phyloP scores from a whole-genome alignment of 2,113 vertebrate genomes.

The Cacatua alba region DNA sequence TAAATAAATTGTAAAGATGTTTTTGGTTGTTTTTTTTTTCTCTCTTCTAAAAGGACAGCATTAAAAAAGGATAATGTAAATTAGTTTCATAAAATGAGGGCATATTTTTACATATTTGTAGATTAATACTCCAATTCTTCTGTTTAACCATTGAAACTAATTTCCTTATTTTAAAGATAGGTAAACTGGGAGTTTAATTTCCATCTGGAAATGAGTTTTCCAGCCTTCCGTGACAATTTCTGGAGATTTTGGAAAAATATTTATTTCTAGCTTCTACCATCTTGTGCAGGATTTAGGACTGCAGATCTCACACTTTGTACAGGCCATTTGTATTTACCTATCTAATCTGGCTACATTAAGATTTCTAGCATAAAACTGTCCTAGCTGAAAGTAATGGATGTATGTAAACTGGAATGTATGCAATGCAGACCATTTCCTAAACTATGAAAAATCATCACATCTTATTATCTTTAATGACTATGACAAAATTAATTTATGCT shows the following conservation, averaged over 20 bases:
- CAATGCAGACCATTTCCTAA: neutral
- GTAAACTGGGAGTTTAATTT: neutral
- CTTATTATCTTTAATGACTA: neutral
- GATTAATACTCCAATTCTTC: neutral
- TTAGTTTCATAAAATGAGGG: neutral
- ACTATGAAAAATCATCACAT: neutral
- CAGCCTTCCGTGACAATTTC: neutral
- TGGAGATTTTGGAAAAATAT: neutral
- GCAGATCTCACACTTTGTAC: neutral
- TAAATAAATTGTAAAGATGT: neutral
- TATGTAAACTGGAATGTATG: neutral
- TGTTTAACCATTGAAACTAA: neutral
- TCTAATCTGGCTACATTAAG: neutral
- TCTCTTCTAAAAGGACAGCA: neutral
- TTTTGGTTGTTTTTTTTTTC: neutral
- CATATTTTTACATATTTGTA: neutral
- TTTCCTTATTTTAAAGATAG: neutral
- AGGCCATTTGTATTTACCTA: neutral
- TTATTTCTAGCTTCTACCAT: neutral
- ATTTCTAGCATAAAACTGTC: neutral
- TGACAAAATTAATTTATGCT: neutral
- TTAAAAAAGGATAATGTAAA: neutral
- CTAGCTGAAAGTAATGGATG: neutral
- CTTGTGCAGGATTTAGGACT: neutral
- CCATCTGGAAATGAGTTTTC: neutral